Conservation (phyloP, 2,888 invertebrate species). For the Caenorhabditis sp. region DNA sequence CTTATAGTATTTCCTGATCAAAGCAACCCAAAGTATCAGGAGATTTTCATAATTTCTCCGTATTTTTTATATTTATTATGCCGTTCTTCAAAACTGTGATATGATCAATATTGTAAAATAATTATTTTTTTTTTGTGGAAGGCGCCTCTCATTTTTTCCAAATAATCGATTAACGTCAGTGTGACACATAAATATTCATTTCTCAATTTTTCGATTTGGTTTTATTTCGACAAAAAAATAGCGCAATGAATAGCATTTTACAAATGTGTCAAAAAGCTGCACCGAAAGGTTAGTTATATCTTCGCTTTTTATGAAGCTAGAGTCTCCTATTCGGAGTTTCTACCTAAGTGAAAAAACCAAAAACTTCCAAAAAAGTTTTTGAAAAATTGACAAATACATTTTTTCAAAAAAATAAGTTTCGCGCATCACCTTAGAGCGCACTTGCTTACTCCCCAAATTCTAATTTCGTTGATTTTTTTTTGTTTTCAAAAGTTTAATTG, state of each 20-base stretch:
- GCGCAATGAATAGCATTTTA: neutral
- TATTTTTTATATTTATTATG: no score
- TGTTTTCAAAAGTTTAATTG: no score
- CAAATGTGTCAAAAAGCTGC: neutral
- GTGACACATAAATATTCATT: neutral
- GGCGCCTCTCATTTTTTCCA: no score
- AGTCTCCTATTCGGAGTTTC: neutral
- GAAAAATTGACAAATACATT: neutral
- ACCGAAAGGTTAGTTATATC: neutral
- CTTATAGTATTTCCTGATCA: no score
- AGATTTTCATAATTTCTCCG: no score
- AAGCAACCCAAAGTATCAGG: no score
- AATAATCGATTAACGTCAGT: neutral
- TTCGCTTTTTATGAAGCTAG: no score
- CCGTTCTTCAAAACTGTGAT: no score
- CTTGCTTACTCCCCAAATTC: neutral
- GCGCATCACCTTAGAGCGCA: neutral
- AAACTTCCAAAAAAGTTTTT: neutral
- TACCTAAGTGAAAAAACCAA: neutral
- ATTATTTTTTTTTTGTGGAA: no score
- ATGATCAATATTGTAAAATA: no score
- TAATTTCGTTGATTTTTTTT: neutral
- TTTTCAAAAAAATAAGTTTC: neutral
- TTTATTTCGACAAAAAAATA: neutral
- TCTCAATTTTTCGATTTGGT: neutral